Base-by-base conservation (phyloP, 2,797 vertebrate genomes). In the Lepus townsendii region DNA sequence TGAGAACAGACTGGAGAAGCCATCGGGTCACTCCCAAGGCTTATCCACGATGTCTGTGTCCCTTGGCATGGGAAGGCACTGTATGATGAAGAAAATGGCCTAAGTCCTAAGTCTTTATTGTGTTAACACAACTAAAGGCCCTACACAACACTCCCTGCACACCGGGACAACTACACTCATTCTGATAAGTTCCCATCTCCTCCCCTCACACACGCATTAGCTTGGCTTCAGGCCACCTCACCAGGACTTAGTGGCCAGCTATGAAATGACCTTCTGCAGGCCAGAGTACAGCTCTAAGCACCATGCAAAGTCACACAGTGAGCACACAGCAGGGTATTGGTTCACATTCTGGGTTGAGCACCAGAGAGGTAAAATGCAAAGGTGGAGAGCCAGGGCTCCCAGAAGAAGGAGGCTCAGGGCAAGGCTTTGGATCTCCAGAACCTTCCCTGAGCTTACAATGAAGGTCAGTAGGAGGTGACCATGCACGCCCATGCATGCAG, bases 191-290 rank as follows among this genome's bases (percentile, higher is more conserved):
- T 11, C 22, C 2, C 71, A 65, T 8, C 16, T 38, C 8, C 20
- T 30, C 65, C 24, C 14, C 54, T 57, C 54, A 57, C 14, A 16
- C 54, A 57, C 6, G 4, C 17, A 57, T 57, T 63, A 65, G 27
- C 63, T 89, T 19, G n/a, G 57, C 77, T 96, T 92, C 57, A 83
- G 85, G 50, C 2, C 88, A 76, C 19, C 11, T 19, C 1, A 85
- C 13, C 62, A 66, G 73, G 57, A 54, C 16, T n/a, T 47, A 22
- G 60, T 60, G 30, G 50, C 19, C 32, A 63, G 63, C 27, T 24
- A 69, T n/a, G 27, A 85, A 66, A 54, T 62, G 17, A 65, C 22
- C 26, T 86, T 54, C 52, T 26, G 27, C 4, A 63, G 30, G 50
- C 68, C 47, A 73, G n/a, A 77, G 22, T 6, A 91, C 4, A 77